Percentiles rank a stretch among this genome's conserved stretches.
These are phyloP conservation scores for Salvator merianae DNA, from an alignment of 2,113 vertebrate genomes.

Conservation along the genomic window DNA sequence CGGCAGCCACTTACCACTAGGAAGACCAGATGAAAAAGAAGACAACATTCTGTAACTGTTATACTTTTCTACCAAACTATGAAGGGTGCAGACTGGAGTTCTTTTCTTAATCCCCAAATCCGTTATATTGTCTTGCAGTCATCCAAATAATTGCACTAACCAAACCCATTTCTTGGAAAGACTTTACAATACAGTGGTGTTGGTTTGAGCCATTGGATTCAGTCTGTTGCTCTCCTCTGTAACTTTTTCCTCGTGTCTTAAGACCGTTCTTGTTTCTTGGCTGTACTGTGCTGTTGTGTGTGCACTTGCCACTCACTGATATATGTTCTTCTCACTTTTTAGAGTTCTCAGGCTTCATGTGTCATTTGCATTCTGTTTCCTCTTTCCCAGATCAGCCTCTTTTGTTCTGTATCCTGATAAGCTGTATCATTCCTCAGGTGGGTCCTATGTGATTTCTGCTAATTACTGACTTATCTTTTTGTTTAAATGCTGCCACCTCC, in stretches of 20 bases:
- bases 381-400: conserved; percentile 15
- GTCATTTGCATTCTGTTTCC: neutral
- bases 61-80: neutral
- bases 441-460: conserved; percentile 41
- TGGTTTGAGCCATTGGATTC: neutral
- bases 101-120: too few relatives aligned
- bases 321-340: neutral
- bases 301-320: neutral
- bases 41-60: neutral
- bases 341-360: neutral
- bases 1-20: neutral
- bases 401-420: conserved; percentile 47
- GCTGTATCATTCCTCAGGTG: conserved; percentile 33
- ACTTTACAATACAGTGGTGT: neutral
- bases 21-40: neutral
- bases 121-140: too few relatives aligned
- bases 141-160: neutral
- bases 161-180: neutral
- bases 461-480: conserved; percentile 61
- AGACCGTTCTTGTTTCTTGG: neutral
- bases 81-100: neutral
- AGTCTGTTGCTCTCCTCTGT: neutral
- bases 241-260: neutral
- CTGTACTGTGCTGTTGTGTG: neutral
- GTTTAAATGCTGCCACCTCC: conserved; percentile 50